Conservation (phyloP, 2,113 vertebrate genomes). For the Pelecanus crispus region DNA sequence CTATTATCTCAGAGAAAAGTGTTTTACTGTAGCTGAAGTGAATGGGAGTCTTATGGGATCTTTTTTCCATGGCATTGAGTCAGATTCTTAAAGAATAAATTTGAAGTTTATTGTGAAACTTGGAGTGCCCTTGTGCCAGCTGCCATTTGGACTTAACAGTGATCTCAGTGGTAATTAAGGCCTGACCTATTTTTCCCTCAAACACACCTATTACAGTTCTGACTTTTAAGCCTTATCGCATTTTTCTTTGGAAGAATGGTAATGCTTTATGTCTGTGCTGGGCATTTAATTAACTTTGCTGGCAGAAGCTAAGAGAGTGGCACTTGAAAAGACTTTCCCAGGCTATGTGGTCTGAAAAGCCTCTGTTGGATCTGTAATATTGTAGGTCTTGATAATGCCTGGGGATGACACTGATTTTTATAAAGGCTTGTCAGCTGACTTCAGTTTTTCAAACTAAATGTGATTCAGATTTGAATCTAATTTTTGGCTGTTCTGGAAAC, state of each 20-base stretch:
- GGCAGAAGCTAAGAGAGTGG: not conserved
- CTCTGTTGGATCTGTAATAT: not conserved
- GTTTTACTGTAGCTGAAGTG: not conserved
- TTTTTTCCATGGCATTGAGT: not conserved
- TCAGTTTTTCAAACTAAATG: not conserved
- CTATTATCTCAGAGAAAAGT: not conserved
- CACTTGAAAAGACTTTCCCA: not conserved
- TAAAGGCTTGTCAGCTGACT: not conserved
- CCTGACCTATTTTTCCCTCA: not conserved
- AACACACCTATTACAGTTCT: not conserved
- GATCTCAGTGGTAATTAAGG: constrained; percentile 24
- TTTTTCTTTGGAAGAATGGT: not conserved
- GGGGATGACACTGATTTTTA: not conserved
- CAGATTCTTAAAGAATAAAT: constrained; percentile 1
- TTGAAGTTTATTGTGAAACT: not conserved
- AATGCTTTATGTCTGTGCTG: not conserved
- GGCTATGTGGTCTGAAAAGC: not conserved
- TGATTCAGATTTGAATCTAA: not conserved
- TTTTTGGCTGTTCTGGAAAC: not conserved
- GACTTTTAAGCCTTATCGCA: not conserved
- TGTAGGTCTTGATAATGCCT: not conserved
- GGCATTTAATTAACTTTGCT: constrained; percentile 15
- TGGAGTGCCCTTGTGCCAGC: not conserved
- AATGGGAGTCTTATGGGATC: not conserved
- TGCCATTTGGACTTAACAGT: not conserved